phyloP scores from a whole-genome alignment of 2,888 invertebrate species.

The Drosophila rellima region DNA sequence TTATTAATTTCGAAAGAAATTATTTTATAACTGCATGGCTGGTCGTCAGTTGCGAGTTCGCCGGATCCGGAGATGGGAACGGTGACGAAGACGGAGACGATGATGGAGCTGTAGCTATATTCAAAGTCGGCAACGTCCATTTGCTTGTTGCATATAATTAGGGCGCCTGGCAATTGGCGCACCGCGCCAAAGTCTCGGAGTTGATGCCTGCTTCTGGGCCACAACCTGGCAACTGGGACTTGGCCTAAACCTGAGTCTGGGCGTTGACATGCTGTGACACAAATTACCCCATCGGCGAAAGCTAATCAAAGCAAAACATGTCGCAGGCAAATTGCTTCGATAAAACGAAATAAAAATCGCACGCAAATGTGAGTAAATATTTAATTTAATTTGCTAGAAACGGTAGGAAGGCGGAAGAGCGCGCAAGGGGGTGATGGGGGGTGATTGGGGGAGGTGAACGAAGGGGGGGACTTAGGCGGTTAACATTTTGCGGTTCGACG shows the following conservation, averaged over 20 bases:
- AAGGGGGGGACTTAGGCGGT: conserved; percentile 11
- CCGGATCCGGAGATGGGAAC: not conserved
- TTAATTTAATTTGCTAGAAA: conserved; percentile 73
- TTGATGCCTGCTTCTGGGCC: not conserved
- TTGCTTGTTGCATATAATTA: conserved; percentile 76
- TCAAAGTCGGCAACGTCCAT: conserved; percentile 18
- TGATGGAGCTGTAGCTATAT: conserved; percentile 5
- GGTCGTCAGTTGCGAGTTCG: conserved; percentile 16
- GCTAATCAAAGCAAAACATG: conserved; percentile 80
- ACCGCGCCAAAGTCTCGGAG: conserved; percentile 13
- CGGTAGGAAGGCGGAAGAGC: conserved; percentile 12
- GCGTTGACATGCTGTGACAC: conserved; percentile 56
- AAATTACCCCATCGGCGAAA: conserved; percentile 61
- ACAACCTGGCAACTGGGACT: not conserved
- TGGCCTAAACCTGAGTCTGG: conserved; percentile 1
- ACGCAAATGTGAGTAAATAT: conserved; percentile 80
- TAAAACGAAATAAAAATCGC: conserved; percentile 64
- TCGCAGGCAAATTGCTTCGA: conserved; percentile 66
- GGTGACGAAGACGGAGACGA: not conserved
- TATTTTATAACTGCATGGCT: conserved; percentile 68
- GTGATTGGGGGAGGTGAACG: conserved; percentile 3
- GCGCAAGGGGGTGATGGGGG: not conserved
- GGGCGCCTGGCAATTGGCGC: conserved; percentile 47
- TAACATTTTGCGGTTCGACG: conserved; percentile 53
- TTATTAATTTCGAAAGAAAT: conserved; percentile 80